Evolutionary conservation across 2,888 invertebrate species (phyloP).

Genomic region (Rhagonycha lutea): DNA sequence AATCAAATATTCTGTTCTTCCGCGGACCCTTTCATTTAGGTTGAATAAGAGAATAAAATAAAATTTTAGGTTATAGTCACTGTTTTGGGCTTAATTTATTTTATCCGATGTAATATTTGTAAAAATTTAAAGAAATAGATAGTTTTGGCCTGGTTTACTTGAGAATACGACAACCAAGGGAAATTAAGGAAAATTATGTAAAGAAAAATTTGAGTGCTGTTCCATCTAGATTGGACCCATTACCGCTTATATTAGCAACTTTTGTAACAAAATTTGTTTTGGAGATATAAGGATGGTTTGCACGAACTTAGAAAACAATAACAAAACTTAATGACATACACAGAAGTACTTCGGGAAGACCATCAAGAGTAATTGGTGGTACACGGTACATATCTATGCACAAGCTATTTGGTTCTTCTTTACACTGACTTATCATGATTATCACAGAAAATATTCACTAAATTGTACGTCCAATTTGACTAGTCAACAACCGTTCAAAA

Average conservation of each 20-base stretch:
- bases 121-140: no score
- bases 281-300: not conserved
- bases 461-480: conserved; percentile 29
- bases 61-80: no score
- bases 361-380: conserved; percentile 74
- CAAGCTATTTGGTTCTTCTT: conserved; percentile 41
- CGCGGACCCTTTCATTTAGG: no score
- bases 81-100: no score
- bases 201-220: no score
- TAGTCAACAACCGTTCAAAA: conserved; percentile 26
- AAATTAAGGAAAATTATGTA: no score
- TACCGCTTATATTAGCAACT: not conserved
- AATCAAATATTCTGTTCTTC: no score
- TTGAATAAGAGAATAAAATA: no score
- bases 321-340: conserved; percentile 60
- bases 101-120: no score
- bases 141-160: no score
- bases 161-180: no score
- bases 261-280: not conserved
- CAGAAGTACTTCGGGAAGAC: conserved; percentile 73
- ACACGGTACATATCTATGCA: conserved; percentile 65
- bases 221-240: no score
- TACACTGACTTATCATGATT: conserved; percentile 51
- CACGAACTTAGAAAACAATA: not conserved
- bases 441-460: conserved; percentile 34